Conservation (phyloP, 2,888 invertebrate species). For the Cephus runcator region DNA sequence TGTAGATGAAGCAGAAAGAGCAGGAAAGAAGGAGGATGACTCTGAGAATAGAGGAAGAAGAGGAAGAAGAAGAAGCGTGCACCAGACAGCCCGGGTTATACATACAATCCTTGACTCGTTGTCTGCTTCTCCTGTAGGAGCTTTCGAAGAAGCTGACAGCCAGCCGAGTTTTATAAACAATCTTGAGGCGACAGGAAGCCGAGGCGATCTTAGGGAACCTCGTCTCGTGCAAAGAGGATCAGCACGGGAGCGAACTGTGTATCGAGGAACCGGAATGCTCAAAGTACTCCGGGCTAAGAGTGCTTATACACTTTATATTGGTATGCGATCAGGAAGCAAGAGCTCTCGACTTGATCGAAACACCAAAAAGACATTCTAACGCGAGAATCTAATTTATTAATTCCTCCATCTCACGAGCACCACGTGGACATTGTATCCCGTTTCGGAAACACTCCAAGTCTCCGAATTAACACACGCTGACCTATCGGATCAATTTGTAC, state of each 20-base stretch:
- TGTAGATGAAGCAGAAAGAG: not conserved
- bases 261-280: conserved; percentile 11
- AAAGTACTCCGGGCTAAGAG: not conserved
- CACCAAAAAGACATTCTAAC: too few species aligned
- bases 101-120: conserved; percentile 53
- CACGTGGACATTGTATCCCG: too few species aligned
- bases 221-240: conserved; percentile 41
- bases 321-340: too few species aligned
- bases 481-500: too few species aligned
- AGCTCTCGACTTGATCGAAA: too few species aligned
- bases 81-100: conserved; percentile 52
- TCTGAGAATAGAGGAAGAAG: conserved; percentile 36
- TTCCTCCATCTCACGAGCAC: too few species aligned
- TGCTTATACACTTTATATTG: too few species aligned
- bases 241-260: conserved; percentile 40
- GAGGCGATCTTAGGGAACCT: conserved; percentile 18
- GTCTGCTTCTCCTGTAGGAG: conserved; percentile 29
- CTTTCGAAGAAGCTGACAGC: conserved; percentile 47
- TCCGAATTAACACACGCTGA: too few species aligned
- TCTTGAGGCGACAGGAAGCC: conserved; percentile 34
- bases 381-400: too few species aligned
- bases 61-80: conserved; percentile 44
- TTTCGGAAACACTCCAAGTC: too few species aligned
- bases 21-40: too few species aligned
- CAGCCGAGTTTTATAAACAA: conserved; percentile 57